These are phyloP conservation scores for Calameuta idolon DNA, from an alignment of 2,888 invertebrate species.

Conservation along the genomic window DNA sequence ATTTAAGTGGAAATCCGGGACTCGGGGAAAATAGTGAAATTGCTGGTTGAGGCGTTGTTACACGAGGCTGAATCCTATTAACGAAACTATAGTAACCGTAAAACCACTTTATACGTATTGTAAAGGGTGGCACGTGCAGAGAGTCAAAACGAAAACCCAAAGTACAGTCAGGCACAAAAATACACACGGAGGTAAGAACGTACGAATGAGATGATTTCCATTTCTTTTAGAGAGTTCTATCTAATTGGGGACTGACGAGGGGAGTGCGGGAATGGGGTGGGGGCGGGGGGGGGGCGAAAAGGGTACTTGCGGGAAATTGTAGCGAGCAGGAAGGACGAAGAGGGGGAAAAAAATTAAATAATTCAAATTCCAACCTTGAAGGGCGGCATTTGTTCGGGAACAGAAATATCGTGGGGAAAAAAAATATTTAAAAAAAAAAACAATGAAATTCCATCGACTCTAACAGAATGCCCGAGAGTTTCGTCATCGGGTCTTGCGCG, in stretches of 20 bases:
- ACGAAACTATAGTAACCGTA: background rate
- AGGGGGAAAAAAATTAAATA: background rate
- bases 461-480: background rate
- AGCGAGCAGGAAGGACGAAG: background rate
- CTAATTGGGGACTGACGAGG: background rate
- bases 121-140: background rate
- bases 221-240: background rate
- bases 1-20: slow-evolving; percentile 40
- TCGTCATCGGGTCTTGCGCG: background rate
- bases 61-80: slow-evolving; percentile 29
- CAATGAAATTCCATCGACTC: background rate
- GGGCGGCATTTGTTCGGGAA: background rate
- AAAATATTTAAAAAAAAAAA: background rate
- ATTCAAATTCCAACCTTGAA: background rate
- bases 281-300: background rate
- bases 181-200: background rate
- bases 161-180: background rate
- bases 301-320: background rate
- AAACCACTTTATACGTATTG: background rate
- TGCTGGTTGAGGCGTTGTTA: slow-evolving; percentile 33
- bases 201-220: background rate
- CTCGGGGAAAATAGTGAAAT: slow-evolving; percentile 44
- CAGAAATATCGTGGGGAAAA: background rate
- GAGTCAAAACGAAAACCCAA: background rate
- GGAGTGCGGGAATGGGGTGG: background rate